phyloP scores from a whole-genome alignment of 1,140 invertebrate genomes.

The Platyscapa corneri region DNA sequence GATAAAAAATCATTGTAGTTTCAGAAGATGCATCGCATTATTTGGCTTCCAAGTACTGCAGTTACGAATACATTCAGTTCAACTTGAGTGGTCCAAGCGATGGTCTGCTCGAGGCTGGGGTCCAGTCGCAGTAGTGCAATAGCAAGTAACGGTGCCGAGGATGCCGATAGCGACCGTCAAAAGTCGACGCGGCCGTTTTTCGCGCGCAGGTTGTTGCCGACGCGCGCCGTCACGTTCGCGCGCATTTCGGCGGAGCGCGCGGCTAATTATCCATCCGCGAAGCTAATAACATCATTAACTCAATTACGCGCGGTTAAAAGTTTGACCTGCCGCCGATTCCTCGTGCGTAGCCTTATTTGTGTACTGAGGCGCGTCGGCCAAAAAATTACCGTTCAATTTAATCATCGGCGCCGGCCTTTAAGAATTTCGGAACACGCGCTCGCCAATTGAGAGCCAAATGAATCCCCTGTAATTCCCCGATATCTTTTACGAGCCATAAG shows the following conservation, averaged over 20 bases:
- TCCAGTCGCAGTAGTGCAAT: not conserved
- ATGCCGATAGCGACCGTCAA: not conserved
- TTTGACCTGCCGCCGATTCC: not conserved
- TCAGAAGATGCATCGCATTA: no score
- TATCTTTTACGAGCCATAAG: not conserved
- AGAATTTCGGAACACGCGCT: not conserved
- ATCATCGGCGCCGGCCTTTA: not conserved
- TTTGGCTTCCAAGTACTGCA: no score
- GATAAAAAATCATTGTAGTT: no score
- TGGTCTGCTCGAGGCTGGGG: not conserved
- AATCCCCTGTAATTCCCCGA: not conserved
- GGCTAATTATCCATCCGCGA: slow-evolving; percentile 60
- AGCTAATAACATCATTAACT: slow-evolving; percentile 66
- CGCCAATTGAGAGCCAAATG: not conserved
- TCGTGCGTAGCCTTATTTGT: not conserved
- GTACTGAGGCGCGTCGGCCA: not conserved
- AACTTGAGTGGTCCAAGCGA: no score
- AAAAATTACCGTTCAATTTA: slow-evolving; percentile 7
- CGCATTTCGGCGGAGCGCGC: slow-evolving; percentile 10
- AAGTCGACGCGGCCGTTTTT: not conserved
- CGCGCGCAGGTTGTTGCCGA: slow-evolving; percentile 37
- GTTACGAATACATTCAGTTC: no score
- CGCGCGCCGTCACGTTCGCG: slow-evolving; percentile 62
- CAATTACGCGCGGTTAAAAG: slow-evolving; percentile 58
- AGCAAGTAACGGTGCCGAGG: not conserved